Conservation (phyloP, 2,797 vertebrate species). For the Enteromius unitaeniatus region DNA sequence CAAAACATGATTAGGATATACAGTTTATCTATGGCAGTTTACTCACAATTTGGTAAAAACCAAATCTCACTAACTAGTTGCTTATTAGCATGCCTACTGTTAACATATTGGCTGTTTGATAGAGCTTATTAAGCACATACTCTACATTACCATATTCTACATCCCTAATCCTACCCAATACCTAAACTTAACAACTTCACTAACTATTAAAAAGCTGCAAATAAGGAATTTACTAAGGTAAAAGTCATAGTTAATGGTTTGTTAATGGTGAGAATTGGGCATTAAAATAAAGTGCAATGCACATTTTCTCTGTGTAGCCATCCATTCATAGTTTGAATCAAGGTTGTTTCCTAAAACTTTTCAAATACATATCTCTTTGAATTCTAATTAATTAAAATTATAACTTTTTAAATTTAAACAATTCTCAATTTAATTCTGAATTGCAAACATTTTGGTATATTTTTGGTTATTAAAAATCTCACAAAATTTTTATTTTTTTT, state of each 20-base stretch:
- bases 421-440: slow-evolving; percentile 9
- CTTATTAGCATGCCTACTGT: background rate
- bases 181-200: background rate
- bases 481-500: background rate
- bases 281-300: background rate
- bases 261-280: background rate
- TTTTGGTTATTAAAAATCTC: background rate
- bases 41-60: background rate
- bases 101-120: background rate
- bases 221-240: background rate
- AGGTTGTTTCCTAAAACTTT: background rate
- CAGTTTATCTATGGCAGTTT: background rate
- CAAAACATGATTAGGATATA: background rate
- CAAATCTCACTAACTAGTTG: background rate
- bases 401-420: background rate
- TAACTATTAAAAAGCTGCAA: background rate
- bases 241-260: background rate
- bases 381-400: background rate
- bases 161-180: background rate
- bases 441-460: background rate
- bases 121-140: background rate
- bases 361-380: background rate
- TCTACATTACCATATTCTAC: background rate
- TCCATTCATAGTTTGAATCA: background rate
- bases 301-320: background rate